phyloP scores from a whole-genome alignment of 1,140 invertebrate species.

The Plectrocnemia conspersa region DNA sequence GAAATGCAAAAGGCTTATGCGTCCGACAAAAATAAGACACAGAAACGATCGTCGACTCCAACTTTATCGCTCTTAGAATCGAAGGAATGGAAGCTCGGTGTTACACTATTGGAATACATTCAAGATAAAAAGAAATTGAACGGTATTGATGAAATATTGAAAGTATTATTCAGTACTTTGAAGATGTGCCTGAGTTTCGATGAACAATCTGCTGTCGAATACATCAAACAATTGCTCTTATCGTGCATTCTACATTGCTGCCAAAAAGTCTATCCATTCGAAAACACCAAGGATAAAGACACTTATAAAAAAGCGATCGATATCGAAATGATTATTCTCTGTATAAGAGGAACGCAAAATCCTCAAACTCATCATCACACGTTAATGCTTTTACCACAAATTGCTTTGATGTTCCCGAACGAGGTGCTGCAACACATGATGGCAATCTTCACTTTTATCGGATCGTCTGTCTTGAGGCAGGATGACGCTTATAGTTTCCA shows the following conservation, averaged over 20 bases:
- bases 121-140: slow-evolving; percentile 76
- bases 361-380: slow-evolving; percentile 93
- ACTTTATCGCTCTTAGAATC: slow-evolving; percentile 57
- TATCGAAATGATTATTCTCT: slow-evolving; percentile 79
- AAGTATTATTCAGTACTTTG: slow-evolving; percentile 75
- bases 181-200: slow-evolving; percentile 75
- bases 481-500: slow-evolving; percentile 93
- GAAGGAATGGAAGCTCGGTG: slow-evolving; percentile 69
- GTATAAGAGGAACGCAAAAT: slow-evolving; percentile 83
- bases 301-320: slow-evolving; percentile 62
- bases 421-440: slow-evolving; percentile 87
- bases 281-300: slow-evolving; percentile 47
- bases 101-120: slow-evolving; percentile 75
- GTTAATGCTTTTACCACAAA: slow-evolving; percentile 71
- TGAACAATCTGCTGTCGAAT: slow-evolving; percentile 79
- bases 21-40: slow-evolving; percentile 38
- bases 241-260: slow-evolving; percentile 72
- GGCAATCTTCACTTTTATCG: slow-evolving; percentile 95
- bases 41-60: slow-evolving; percentile 47
- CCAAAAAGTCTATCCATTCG: slow-evolving; percentile 52
- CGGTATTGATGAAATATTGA: slow-evolving; percentile 61
- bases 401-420: slow-evolving; percentile 70
- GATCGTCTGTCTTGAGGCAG: slow-evolving; percentile 80
- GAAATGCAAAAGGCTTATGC: slow-evolving; percentile 52
- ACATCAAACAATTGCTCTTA: slow-evolving; percentile 81